Evolutionary conservation across 2,888 invertebrate species (phyloP), one percentile per base, ranked within the genome.

Genomic region (Diarsia dahlii): DNA sequence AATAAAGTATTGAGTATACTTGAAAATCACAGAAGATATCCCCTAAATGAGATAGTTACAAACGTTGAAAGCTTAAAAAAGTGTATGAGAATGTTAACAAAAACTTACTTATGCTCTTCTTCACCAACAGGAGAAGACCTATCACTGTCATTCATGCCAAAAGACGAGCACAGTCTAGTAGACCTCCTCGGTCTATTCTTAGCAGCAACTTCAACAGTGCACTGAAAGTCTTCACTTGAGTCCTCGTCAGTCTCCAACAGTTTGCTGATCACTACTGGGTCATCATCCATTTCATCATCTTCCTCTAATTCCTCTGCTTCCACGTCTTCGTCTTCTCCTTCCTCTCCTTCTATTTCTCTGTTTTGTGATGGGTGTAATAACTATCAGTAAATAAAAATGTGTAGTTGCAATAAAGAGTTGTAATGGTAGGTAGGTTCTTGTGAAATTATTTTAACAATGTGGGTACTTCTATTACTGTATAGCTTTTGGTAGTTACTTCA

Each of bases 261-360:
- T 80, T 95, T 95, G 85, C 94, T 95, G 82, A 95, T 95, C 10
- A 95, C 94, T 76, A 95, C 95, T 0, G 94, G 92, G 65, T 95
- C 95, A 89, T 95, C 95, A 85, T 96, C 93, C 20, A 94, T 88
- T 63, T 93, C 94, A 56, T 93, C 92, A n/a, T 93, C 93, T 64
- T 90, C 90, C 71, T 88, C 87, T 15, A 88, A 54, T 45, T 85
- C 87, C 28, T 86, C 87, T 0, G 56, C 84, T 50, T 92, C 92
- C 23, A 80, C 88, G 1, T 86, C 90, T 67, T 88, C 92, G 2
- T 85, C 80, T 12, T 90, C 91, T 4, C 71, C 78, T 0, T 48
- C 68, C 1, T 71, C 67, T 0, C 15, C 72, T 34, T 56, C 78
- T 54, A 63, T 46, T 68, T 74, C 80, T 46, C 80, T 80, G 56